These are phyloP conservation scores for Acleris laterana DNA, from an alignment of 2,888 invertebrate genomes.

Conservation along the genomic window DNA sequence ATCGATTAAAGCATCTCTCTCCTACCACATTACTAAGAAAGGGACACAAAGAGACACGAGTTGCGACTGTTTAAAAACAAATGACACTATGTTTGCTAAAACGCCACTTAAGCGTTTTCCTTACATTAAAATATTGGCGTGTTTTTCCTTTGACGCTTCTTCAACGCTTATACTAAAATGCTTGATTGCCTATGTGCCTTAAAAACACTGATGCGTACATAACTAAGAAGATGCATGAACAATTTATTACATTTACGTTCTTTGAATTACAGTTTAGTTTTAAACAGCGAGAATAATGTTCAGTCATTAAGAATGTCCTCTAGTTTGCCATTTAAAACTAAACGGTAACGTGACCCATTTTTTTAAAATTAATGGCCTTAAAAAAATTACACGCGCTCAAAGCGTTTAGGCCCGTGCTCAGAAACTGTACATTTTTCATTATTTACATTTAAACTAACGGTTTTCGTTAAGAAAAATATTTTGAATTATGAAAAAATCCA, in stretches of 20 bases:
- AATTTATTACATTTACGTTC: slow-evolving; percentile 9
- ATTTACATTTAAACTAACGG: slow-evolving; percentile 57
- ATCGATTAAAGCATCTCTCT: not conserved
- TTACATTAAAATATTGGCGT: slow-evolving; percentile 1
- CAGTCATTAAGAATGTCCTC: not conserved
- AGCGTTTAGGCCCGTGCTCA: slow-evolving; percentile 34
- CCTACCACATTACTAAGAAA: too few relatives aligned
- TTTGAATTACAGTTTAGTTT: slow-evolving; percentile 6
- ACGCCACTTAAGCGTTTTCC: slow-evolving; percentile 2
- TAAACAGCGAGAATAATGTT: not conserved
- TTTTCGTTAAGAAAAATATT: slow-evolving; percentile 65
- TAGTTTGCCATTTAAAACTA: slow-evolving; percentile 6
- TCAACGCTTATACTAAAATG: slow-evolving; percentile 22
- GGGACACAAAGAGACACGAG: too few relatives aligned
- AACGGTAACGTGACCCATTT: not conserved
- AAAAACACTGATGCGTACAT: slow-evolving; percentile 19
- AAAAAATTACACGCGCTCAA: slow-evolving; percentile 27
- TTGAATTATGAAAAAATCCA: slow-evolving; percentile 51
- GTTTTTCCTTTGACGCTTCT: slow-evolving; percentile 9
- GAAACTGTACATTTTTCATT: slow-evolving; percentile 59
- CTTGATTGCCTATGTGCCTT: slow-evolving; percentile 16
- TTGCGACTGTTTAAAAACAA: not conserved
- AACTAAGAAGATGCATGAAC: slow-evolving; percentile 11
- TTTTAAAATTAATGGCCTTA: too few relatives aligned
- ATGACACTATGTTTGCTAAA: not conserved